Evolutionary conservation across 2,113 vertebrate genomes (phyloP).

Genomic region (Boleophthalmus pectinirostris): DNA sequence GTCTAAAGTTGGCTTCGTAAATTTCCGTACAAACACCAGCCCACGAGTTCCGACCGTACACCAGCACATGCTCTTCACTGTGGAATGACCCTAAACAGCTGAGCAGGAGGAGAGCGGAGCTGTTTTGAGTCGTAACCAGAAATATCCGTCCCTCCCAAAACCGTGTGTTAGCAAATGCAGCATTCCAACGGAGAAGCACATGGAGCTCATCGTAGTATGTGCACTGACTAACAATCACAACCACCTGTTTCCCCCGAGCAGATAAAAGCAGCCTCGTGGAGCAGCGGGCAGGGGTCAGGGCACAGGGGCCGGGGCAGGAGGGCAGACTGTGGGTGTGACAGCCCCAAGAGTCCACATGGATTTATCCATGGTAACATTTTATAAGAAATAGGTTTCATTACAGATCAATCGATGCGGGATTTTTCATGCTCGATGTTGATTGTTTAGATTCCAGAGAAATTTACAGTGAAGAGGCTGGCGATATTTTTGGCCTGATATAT

Average conservation of each 20-base stretch:
- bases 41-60: conserved; percentile 43
- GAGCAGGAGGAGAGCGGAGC: conserved; percentile 70
- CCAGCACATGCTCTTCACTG: conserved; percentile 56
- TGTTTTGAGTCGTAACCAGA: conserved; percentile 67
- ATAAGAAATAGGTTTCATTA: too few relatives aligned
- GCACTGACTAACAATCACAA: conserved; percentile 63
- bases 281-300: conserved; percentile 42
- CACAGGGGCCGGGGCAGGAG: not conserved
- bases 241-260: conserved; percentile 69
- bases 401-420: too few relatives aligned
- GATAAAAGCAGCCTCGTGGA: conserved; percentile 54
- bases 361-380: too few relatives aligned
- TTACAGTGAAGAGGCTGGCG: too few relatives aligned
- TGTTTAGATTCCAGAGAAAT: too few relatives aligned
- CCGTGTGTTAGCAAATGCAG: conserved; percentile 67
- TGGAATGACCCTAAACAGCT: conserved; percentile 78
- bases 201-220: conserved; percentile 46
- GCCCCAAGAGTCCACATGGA: conserved; percentile 19
- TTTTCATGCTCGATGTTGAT: too few relatives aligned
- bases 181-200: conserved; percentile 71
- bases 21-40: conserved; percentile 23
- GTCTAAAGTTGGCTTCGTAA: not conserved
- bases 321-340: conserved; percentile 37
- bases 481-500: too few relatives aligned
- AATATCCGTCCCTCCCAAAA: conserved; percentile 74